A percentile compares a stretch with the other conserved stretches of the same genome.
Evolutionary conservation across 2,797 vertebrate species (phyloP).

Genomic region (Gambelia wislizenii): DNA sequence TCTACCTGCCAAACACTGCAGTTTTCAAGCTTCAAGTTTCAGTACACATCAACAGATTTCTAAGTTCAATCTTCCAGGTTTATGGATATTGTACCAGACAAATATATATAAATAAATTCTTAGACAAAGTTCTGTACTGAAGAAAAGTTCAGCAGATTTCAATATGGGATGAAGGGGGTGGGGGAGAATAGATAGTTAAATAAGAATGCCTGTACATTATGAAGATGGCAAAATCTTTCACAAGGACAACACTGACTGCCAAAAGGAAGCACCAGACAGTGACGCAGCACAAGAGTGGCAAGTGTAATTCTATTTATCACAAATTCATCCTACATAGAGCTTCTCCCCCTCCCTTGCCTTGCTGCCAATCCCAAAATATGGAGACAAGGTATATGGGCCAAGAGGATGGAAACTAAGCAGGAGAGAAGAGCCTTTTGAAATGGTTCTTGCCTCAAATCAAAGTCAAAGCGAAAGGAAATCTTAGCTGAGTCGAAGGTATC

Average conservation of each 20-base stretch:
- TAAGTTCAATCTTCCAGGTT: not conserved
- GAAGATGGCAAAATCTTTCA: not conserved
- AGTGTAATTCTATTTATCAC: not conserved
- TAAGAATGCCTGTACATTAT: not conserved
- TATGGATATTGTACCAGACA: not conserved
- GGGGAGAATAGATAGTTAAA: not conserved
- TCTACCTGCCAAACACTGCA: not conserved
- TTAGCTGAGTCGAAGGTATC: not conserved
- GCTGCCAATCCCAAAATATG: not conserved
- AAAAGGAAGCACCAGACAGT: not conserved
- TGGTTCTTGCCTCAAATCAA: not conserved
- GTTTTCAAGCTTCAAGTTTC: slow-evolving; percentile 10
- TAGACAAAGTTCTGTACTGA: not conserved
- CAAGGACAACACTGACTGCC: not conserved
- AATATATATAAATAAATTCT: not conserved
- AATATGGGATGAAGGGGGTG: not conserved
- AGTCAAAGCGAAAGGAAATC: not conserved
- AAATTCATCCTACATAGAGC: too few relatives aligned
- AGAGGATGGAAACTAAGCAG: not conserved
- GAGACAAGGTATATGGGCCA: not conserved
- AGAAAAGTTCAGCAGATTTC: not conserved
- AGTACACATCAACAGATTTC: not conserved
- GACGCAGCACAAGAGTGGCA: not conserved
- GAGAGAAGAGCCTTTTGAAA: not conserved
- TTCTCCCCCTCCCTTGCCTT: not conserved